Conservation (phyloP, 2,888 invertebrate species). For the Morpho deidamia region DNA sequence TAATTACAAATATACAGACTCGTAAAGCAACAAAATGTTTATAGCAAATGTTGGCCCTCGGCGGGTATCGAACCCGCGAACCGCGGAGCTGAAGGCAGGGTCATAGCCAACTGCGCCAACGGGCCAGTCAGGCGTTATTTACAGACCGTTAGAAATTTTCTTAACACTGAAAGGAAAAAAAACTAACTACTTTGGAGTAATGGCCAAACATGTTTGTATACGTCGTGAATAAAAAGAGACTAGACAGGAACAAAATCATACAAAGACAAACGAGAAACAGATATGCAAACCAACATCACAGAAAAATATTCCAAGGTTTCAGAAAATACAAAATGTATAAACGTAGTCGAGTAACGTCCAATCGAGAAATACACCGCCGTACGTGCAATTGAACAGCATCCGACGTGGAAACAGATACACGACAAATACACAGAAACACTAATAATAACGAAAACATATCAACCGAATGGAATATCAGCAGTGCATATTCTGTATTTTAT, state of each 20-base stretch:
- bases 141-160: no score
- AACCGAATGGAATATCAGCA: conserved; percentile 22
- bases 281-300: neutral
- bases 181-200: no score
- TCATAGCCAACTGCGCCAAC: no score
- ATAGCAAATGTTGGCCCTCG: no score
- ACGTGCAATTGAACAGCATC: conserved; percentile 66
- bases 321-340: neutral
- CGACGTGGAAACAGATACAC: conserved; percentile 67
- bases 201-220: no score
- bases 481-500: conserved; percentile 26
- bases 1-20: no score
- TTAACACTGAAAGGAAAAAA: no score
- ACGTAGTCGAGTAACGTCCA: conserved; percentile 16
- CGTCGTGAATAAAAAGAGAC: no score
- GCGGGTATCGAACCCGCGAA: no score
- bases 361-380: conserved; percentile 35
- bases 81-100: no score
- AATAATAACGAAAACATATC: conserved; percentile 25
- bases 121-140: no score
- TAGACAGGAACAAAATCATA: neutral
- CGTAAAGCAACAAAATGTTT: no score
- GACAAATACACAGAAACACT: conserved; percentile 38
- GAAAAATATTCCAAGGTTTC: conserved; percentile 2
- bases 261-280: neutral